Conservation (phyloP, 2,797 vertebrate genomes). For the Ambastaia sidthimunki region DNA sequence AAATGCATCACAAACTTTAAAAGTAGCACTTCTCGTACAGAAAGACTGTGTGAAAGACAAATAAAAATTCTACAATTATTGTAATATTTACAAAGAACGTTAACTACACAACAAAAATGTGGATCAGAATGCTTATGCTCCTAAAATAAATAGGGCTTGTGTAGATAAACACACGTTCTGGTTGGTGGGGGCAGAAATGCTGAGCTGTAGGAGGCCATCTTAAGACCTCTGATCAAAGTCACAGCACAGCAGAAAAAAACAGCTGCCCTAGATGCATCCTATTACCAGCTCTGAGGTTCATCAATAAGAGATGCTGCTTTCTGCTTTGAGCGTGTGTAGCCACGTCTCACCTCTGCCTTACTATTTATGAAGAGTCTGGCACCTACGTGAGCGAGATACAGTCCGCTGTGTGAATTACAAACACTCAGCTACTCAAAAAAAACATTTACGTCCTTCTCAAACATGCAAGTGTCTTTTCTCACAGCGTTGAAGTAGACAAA, state of each 20-base stretch:
- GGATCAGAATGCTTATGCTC: neutral
- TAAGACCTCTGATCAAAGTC: conserved; percentile 60
- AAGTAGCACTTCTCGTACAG: too few relatives aligned
- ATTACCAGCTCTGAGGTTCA: conserved; percentile 77
- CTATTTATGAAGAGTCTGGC: conserved; percentile 79
- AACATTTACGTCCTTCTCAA: neutral
- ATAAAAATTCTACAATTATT: too few relatives aligned
- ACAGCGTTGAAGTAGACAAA: conserved; percentile 39
- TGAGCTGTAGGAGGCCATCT: conserved; percentile 49
- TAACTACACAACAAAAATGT: neutral
- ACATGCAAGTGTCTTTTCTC: conserved; percentile 37
- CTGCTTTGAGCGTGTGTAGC: conserved; percentile 56
- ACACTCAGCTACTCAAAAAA: conserved; percentile 56
- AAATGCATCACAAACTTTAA: too few relatives aligned
- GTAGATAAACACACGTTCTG: conserved; percentile 32
- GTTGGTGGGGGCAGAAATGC: conserved; percentile 38
- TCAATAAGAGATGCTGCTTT: conserved; percentile 80
- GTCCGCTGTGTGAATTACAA: conserved; percentile 72
- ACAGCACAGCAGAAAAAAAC: conserved; percentile 54
- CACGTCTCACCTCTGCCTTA: conserved; percentile 76
- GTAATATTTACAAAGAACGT: neutral
- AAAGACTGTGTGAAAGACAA: too few relatives aligned
- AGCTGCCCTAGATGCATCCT: conserved; percentile 78
- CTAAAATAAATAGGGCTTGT: neutral
- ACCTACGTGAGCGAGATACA: conserved; percentile 57